Evolutionary conservation across 2,113 vertebrate genomes (phyloP).

Genomic region (Varanus salvator): DNA sequence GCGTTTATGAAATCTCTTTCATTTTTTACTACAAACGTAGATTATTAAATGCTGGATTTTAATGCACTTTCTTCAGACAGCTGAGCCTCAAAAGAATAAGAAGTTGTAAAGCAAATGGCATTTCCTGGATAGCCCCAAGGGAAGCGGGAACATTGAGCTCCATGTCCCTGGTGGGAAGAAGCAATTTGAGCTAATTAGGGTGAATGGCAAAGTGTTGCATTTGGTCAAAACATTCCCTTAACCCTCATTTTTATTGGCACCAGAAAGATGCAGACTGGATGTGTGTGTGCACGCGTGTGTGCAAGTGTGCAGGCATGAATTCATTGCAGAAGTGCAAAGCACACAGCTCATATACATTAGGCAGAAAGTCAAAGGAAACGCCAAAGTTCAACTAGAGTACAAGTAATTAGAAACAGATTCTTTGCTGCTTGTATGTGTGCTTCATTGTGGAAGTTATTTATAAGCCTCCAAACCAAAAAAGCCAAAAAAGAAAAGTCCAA

Average conservation of each 20-base stretch:
- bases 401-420: slow-evolving; percentile 91
- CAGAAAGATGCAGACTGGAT: slow-evolving; percentile 72
- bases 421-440: slow-evolving; percentile 64
- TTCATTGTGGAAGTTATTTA: slow-evolving; percentile 79
- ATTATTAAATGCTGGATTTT: slow-evolving; percentile 74
- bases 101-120: slow-evolving; percentile 86
- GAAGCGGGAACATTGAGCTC: slow-evolving; percentile 77
- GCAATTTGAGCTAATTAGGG: slow-evolving; percentile 85
- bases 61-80: slow-evolving; percentile 77
- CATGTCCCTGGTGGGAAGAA: slow-evolving; percentile 77
- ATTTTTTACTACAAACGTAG: slow-evolving; percentile 65
- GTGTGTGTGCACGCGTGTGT: slow-evolving; percentile 21
- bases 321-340: slow-evolving; percentile 81
- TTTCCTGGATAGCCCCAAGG: slow-evolving; percentile 84
- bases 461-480: slow-evolving; percentile 74
- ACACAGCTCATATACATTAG: slow-evolving; percentile 84
- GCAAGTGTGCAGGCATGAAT: slow-evolving; percentile 56
- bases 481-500: not conserved
- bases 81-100: slow-evolving; percentile 79
- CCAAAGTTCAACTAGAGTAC: slow-evolving; percentile 93
- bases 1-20: slow-evolving; percentile 64
- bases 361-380: slow-evolving; percentile 89
- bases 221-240: slow-evolving; percentile 83
- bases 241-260: slow-evolving; percentile 86
- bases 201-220: slow-evolving; percentile 81